Base-by-base conservation (phyloP, 1,140 invertebrate species). In the Drosophila pruinosa region DNA sequence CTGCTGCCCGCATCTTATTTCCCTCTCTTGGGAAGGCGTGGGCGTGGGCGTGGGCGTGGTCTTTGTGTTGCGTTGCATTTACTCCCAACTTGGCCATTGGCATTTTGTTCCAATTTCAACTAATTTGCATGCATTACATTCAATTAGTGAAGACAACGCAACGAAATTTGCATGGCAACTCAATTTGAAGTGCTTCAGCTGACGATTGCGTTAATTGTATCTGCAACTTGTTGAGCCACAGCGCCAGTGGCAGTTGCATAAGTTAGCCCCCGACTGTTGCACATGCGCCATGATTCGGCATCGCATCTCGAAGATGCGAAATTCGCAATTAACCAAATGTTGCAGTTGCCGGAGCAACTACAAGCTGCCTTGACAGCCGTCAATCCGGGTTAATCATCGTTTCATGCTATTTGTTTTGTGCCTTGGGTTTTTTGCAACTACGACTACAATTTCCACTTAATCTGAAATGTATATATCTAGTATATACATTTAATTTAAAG, bases 71-170 rank as follows among this genome's bases (percentile, higher is more conserved):
- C 10, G 31, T 34, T 22, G 24, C 3, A 12, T 24, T 7, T 58
- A 41, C 26, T 59, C n/a, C 39, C 7, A 50, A 50, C 31, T 24
- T 64, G 43, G 50, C 68, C 61, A 57, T 64, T 65, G 68, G 43
- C 61, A 50, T 50, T 50, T 70, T 48, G 54, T 38, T 22, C 68
- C 52, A 57, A 63, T 71, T 57, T 34, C 36, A 65, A 21, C 22
- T 70, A 63, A 69, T 57, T 61, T 59, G 50, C 73, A 75, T 64
- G 34, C 48, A 48, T 52, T 34, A 53, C 69, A 67, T 59, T 72
- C 63, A 67, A 67, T 67, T 72, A 67, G 54, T 47, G 28, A 38
- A 57, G 14, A 38, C 62, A 36, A 53, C 22, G 59, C 57, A 59
- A 34, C 53, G 31, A 36, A 65, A 65, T 70, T 56, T 62, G 50